Percentiles rank a stretch among this genome's conserved stretches.
phyloP scores from a whole-genome alignment of 2,888 invertebrate species.

The Arctia plantaginis region DNA sequence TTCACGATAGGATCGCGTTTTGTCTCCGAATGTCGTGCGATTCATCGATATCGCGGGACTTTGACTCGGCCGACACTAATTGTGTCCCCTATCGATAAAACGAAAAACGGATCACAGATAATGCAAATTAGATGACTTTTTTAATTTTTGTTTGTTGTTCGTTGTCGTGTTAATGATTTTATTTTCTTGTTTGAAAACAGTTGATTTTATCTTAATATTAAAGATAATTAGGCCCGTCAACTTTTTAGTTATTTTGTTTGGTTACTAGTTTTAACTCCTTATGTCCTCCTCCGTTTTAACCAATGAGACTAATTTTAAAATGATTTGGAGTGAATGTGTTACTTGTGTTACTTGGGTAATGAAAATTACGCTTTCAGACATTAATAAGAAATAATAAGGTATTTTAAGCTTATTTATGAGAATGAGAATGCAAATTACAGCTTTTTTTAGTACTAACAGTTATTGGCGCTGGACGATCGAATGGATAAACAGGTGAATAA shows the following conservation, averaged over 20 bases:
- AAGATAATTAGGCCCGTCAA: not conserved
- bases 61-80: conserved; percentile 81
- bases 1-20: conserved; percentile 78
- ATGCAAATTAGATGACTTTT: conserved; percentile 66
- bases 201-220: conserved; percentile 10
- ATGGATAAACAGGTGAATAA: no score
- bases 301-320: no score
- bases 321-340: not conserved
- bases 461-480: no score
- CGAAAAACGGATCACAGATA: conserved; percentile 63
- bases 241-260: not conserved
- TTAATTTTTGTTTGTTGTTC: conserved; percentile 26
- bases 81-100: conserved; percentile 74
- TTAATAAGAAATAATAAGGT: not conserved
- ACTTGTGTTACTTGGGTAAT: not conserved
- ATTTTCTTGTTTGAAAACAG: conserved; percentile 17
- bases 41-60: conserved; percentile 74
- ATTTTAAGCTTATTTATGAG: not conserved
- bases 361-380: not conserved
- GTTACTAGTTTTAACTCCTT: not conserved
- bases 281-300: no score
- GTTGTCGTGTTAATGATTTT: conserved; percentile 30
- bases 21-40: conserved; percentile 77
- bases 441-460: not conserved
- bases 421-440: not conserved